These are phyloP conservation scores for Stenolophus ochropezus DNA, from an alignment of 2,888 invertebrate species.

Conservation along the genomic window DNA sequence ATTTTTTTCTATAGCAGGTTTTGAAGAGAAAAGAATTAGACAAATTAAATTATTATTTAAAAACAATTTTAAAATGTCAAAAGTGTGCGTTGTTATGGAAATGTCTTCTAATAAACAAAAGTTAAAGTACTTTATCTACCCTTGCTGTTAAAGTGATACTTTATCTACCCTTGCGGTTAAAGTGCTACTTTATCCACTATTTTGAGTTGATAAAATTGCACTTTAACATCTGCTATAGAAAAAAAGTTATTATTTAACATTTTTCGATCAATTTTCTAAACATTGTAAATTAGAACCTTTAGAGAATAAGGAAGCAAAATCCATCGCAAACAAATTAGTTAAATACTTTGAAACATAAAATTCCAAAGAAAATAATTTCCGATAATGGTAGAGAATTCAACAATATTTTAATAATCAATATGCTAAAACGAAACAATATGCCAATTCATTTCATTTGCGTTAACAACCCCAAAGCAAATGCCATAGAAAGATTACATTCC, in stretches of 20 bases:
- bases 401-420: neutral
- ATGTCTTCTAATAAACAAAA: too few species aligned
- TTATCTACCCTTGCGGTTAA: too few species aligned
- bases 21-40: too few species aligned
- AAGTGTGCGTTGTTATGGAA: too few species aligned
- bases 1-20: too few species aligned
- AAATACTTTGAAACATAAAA: slow-evolving; percentile 1
- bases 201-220: too few species aligned
- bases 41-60: too few species aligned
- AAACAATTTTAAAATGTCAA: too few species aligned
- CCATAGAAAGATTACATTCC: neutral
- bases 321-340: neutral
- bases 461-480: neutral
- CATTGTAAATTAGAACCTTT: neutral
- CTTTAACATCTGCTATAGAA: too few species aligned
- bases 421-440: neutral
- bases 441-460: neutral
- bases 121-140: too few species aligned
- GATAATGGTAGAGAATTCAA: neutral
- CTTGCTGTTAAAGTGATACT: too few species aligned
- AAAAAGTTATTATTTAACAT: neutral
- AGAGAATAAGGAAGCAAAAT: neutral
- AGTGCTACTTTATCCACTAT: too few species aligned
- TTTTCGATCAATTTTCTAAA: slow-evolving; percentile 4
- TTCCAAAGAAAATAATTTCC: neutral